Evolutionary conservation across 2,888 invertebrate species (phyloP), one percentile per base, ranked within the genome.

Genomic region (Philopedon plagiatum): DNA sequence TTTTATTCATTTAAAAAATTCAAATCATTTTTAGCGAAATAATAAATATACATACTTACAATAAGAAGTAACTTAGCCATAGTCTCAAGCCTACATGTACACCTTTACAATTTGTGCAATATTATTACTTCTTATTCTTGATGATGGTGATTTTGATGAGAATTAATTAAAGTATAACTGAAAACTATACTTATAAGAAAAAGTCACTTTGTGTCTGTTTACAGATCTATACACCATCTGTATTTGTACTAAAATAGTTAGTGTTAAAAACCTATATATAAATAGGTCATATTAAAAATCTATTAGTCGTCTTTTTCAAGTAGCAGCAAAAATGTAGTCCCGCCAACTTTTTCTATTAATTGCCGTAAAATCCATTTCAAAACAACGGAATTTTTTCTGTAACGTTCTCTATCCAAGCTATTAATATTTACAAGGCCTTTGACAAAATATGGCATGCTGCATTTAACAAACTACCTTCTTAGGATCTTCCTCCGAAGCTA

Each of bases 41-140:
- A n/a, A n/a, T n/a, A n/a, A n/a, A n/a, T 11, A 13, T 39, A 9
- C 13, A 5, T 41, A 63, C 49, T 51, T 63, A 63, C 51, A 3
- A 49, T 18, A 51, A 34, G 5, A 11, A 49, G 9, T 51, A 49
- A 7, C 51, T 63, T 63, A 18, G 15, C 15, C 60, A 60, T 60
- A 29, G 26, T 37, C 60, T 44, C 44, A n/a, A 60, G 15, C 3
- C 18, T 29, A 1, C 19, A n/a, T 26, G n/a, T n/a, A 5, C 8
- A 9, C 7, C 13, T 23, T 60, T 26, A 29, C 44, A 15, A 29
- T 9, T 44, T n/a, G n/a, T n/a, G n/a, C n/a, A n/a, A n/a, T n/a
- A n/a, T n/a, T n/a, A n/a, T n/a, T n/a, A n/a, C n/a, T n/a, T n/a
- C n/a, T n/a, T n/a, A n/a, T n/a, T n/a, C n/a, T n/a, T n/a, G n/a